phyloP scores from a whole-genome alignment of 2,797 vertebrate species.

The Tapirus indicus region DNA sequence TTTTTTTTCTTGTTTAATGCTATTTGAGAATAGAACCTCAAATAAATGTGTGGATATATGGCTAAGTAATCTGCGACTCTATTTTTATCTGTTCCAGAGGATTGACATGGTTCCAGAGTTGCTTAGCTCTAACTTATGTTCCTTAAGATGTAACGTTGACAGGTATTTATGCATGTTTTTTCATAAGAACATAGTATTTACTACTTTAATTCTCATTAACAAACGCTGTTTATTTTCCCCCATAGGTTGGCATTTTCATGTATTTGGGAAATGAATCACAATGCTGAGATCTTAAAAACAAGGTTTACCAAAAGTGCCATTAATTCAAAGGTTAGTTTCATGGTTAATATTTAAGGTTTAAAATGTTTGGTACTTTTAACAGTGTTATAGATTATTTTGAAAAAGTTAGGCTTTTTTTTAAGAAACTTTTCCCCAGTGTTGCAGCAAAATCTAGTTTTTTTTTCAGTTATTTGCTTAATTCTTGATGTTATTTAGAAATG shows the following conservation, averaged over 20 bases:
- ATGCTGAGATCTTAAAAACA: constrained; percentile 95
- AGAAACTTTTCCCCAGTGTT: not conserved
- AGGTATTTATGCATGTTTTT: constrained; percentile 89
- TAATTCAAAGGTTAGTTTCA: constrained; percentile 95
- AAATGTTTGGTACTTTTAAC: constrained; percentile 43
- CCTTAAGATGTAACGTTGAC: constrained; percentile 95
- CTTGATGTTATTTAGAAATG: constrained; percentile 24
- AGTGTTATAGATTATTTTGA: not conserved
- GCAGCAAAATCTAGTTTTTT: not conserved
- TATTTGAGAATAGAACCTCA: not conserved
- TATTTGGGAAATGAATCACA: constrained; percentile 97
- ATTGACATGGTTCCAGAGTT: constrained; percentile 99
- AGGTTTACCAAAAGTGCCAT: constrained; percentile 97
- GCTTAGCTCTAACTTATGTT: constrained; percentile 98
- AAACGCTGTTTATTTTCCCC: not conserved
- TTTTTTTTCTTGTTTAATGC: not conserved
- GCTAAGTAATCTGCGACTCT: not conserved
- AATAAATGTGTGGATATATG: not conserved
- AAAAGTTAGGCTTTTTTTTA: not conserved
- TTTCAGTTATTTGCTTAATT: constrained; percentile 37
- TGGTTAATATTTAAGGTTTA: constrained; percentile 52
- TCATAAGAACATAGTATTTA: not conserved
- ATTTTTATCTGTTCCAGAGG: constrained; percentile 90
- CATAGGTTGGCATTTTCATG: constrained; percentile 97
- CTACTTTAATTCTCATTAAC: constrained; percentile 58